Percentiles rank a stretch among this genome's conserved stretches.
These are phyloP conservation scores for Entosphenus tridentatus DNA, from an alignment of 2,113 vertebrate species.

Conservation along the genomic window DNA sequence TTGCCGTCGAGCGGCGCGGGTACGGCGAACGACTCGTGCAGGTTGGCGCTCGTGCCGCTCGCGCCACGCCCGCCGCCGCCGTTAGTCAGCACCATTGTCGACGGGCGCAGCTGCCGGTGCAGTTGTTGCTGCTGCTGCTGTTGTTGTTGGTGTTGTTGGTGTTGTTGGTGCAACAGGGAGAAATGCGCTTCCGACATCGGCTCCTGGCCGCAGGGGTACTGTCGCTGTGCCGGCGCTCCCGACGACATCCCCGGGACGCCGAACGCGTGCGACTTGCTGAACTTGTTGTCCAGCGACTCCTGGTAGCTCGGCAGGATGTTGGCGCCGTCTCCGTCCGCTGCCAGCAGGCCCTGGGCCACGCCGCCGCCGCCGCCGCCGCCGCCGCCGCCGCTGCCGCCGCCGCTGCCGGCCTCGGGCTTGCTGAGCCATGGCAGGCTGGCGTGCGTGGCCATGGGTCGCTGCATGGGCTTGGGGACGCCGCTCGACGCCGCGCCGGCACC, in stretches of 20 bases:
- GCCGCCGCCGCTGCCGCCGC: no score
- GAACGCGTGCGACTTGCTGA: constrained; percentile 1
- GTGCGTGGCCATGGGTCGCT: neutral
- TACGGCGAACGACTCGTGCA: neutral
- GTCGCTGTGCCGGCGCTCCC: neutral
- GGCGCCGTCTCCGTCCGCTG: no score
- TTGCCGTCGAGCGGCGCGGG: constrained; percentile 2
- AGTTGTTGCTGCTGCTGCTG: neutral
- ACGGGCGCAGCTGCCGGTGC: neutral
- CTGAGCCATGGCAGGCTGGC: neutral
- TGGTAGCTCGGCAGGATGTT: no score
- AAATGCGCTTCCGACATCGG: neutral
- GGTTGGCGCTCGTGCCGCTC: neutral
- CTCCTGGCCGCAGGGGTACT: neutral
- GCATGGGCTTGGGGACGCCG: neutral
- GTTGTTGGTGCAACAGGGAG: neutral
- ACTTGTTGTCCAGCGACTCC: neutral
- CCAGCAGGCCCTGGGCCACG: no score
- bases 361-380: no score
- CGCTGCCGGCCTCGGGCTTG: no score
- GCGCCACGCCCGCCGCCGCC: neutral
- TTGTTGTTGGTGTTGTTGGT: neutral
- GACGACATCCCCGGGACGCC: neutral
- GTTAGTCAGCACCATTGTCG: neutral
- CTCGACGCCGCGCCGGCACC: neutral